A percentile compares a stretch with the other conserved stretches of the same genome.
Conservation (phyloP, 2,113 vertebrate species). For the Todiramphus chloris region DNA sequence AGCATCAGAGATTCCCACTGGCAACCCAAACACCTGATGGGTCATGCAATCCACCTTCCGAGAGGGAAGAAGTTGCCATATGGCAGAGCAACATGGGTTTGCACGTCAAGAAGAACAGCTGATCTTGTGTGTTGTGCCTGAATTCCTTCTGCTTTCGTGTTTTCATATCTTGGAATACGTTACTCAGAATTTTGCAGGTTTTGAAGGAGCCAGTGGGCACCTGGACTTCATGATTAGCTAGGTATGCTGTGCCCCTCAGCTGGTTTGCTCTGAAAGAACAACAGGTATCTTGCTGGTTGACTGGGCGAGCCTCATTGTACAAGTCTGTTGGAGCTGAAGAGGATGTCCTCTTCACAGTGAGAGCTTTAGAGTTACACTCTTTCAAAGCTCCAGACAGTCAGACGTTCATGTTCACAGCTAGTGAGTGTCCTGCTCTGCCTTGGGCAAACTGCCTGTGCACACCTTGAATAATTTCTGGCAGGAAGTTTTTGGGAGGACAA, state of each 20-base stretch:
- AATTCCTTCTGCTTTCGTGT: background rate
- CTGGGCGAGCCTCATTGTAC: background rate
- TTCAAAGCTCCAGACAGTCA: background rate
- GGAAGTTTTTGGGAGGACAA: background rate
- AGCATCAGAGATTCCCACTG: background rate
- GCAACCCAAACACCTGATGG: background rate
- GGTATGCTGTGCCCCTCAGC: fast-evolving
- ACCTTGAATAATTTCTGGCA: background rate
- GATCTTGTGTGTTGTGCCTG: background rate
- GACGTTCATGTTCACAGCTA: fast-evolving
- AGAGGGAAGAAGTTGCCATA: background rate
- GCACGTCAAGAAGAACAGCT: fast-evolving
- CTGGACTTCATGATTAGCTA: background rate
- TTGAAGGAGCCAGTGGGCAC: background rate
- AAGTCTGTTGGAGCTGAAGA: background rate
- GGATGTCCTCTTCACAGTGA: background rate
- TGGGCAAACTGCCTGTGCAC: background rate
- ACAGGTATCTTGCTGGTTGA: background rate
- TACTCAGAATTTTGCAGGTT: background rate
- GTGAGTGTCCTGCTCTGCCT: background rate
- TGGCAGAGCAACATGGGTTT: background rate
- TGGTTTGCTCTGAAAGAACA: background rate
- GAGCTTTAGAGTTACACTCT: background rate
- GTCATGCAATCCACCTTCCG: background rate
- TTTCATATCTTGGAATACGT: background rate